Conservation (phyloP, 1,140 invertebrate species). For the Octopus sinensis region DNA sequence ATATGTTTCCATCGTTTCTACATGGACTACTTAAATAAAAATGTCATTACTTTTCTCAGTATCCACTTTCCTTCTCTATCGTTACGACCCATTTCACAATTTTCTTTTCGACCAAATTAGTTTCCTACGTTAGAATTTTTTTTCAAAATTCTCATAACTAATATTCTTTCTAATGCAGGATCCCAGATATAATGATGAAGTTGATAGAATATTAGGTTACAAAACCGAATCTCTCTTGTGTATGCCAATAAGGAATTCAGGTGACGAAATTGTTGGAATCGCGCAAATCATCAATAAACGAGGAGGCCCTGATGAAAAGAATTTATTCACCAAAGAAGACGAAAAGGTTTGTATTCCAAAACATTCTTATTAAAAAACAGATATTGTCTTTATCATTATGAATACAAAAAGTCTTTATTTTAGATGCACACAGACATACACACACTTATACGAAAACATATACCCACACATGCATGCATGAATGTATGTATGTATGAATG, state of each 20-base stretch:
- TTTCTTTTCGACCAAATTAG: no score
- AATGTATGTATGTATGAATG: neutral
- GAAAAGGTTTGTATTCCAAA: conserved; percentile 31
- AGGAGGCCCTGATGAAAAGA: conserved; percentile 16
- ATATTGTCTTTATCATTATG: neutral
- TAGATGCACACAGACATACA: neutral
- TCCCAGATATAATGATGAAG: conserved; percentile 77
- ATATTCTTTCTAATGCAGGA: conserved; percentile 31
- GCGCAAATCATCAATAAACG: conserved; percentile 93
- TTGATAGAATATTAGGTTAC: conserved; percentile 87
- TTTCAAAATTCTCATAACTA: no score
- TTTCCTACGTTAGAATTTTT: no score
- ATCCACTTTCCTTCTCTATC: no score
- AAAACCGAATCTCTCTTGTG: conserved; percentile 84
- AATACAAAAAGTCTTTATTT: neutral
- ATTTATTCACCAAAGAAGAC: conserved; percentile 38
- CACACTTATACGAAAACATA: neutral
- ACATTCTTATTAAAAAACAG: neutral
- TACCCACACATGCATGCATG: neutral
- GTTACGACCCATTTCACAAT: no score
- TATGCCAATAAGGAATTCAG: conserved; percentile 92
- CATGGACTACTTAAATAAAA: no score
- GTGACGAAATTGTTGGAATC: conserved; percentile 92
- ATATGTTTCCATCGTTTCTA: no score
- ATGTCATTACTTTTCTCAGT: no score